These are phyloP conservation scores for Protobothrops flavoviridis DNA, from an alignment of 2,113 vertebrate species.

Conservation along the genomic window DNA sequence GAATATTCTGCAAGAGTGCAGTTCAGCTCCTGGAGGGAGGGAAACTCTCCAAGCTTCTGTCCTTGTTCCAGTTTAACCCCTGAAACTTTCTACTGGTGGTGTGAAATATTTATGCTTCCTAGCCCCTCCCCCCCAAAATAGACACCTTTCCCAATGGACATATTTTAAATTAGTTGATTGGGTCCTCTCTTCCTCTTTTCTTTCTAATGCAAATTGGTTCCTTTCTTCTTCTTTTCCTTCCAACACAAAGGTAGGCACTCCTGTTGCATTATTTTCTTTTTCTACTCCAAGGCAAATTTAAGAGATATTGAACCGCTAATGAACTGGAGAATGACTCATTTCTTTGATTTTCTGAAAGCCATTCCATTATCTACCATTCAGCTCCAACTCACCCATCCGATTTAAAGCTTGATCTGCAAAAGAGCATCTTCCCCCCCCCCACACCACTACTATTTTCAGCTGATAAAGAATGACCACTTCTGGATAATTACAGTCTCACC, in stretches of 20 bases:
- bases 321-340: not conserved
- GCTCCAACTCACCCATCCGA: not conserved
- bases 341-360: not conserved
- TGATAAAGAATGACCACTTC: not conserved
- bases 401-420: not conserved
- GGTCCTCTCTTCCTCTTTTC: not conserved
- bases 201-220: not conserved
- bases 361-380: not conserved
- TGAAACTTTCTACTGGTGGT: not conserved
- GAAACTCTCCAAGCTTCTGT: not conserved
- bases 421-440: not conserved
- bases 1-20: not conserved
- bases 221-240: not conserved
- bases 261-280: not conserved
- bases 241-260: not conserved
- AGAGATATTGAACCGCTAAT: not conserved
- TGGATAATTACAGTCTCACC: slow-evolving; percentile 23
- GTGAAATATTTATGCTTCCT: not conserved
- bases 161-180: not conserved
- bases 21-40: not conserved
- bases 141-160: not conserved
- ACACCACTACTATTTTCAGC: not conserved
- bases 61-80: not conserved
- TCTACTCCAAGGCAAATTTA: not conserved
- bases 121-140: accelerated